A percentile compares a stretch with the other conserved stretches of the same genome.
These are phyloP conservation scores for Xyliphius kryptos DNA, from an alignment of 2,113 vertebrate species.

Conservation along the genomic window DNA sequence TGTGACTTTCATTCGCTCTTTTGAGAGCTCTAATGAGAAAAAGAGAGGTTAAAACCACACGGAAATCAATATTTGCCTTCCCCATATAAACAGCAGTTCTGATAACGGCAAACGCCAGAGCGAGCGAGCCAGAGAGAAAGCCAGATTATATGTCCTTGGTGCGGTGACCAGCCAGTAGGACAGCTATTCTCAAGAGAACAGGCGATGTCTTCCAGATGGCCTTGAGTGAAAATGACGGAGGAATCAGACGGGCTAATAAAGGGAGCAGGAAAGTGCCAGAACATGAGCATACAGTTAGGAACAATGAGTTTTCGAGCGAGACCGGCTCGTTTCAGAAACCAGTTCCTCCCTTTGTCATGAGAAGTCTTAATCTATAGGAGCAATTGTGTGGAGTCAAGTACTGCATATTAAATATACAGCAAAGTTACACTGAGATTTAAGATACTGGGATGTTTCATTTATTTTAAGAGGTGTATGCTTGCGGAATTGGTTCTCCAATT, in stretches of 20 bases:
- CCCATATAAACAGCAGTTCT: slow-evolving; percentile 27
- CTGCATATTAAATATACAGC: too few relatives aligned
- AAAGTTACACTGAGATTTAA: too few relatives aligned
- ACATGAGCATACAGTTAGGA: neutral
- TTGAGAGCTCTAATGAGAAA: slow-evolving; percentile 33
- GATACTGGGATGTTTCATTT: too few relatives aligned
- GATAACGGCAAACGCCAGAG: slow-evolving; percentile 15
- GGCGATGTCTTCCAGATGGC: slow-evolving; percentile 13
- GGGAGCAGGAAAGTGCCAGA: neutral
- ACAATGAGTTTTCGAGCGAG: neutral
- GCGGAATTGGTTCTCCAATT: too few relatives aligned
- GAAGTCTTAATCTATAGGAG: neutral
- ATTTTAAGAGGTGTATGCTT: too few relatives aligned
- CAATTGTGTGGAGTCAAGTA: too few relatives aligned
- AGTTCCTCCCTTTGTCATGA: slow-evolving; percentile 1
- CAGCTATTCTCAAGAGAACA: slow-evolving; percentile 26
- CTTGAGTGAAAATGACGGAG: slow-evolving; percentile 2
- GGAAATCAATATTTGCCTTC: slow-evolving; percentile 37
- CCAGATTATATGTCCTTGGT: slow-evolving; percentile 27
- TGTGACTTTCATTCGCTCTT: slow-evolving; percentile 26
- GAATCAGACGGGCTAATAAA: neutral
- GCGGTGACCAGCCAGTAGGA: slow-evolving; percentile 19
- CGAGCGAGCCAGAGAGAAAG: slow-evolving; percentile 4
- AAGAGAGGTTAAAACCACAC: slow-evolving; percentile 28
- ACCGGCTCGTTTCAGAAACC: neutral